phyloP scores from a whole-genome alignment of 2,888 invertebrate species.

The Vesta saturnalis region DNA sequence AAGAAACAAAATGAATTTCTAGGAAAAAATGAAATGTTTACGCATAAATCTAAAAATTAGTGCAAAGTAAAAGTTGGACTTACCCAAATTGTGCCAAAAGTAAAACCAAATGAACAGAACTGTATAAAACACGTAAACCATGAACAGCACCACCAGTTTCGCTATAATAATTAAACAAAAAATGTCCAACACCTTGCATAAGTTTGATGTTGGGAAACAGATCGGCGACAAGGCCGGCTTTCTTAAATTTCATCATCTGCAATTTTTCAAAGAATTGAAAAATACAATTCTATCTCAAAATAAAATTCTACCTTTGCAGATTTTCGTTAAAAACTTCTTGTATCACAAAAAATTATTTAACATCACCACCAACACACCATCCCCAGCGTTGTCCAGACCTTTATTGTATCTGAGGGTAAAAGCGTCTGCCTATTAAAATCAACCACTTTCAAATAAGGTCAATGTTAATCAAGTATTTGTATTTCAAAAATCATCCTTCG shows the following conservation, averaged over 20 bases:
- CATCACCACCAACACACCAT: neutral
- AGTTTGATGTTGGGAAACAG: constrained; percentile 84
- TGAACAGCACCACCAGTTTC: constrained; percentile 67
- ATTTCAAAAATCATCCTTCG: neutral
- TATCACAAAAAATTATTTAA: neutral
- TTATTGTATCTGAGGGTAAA: neutral
- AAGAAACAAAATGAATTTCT: too few relatives aligned
- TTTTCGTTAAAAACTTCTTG: neutral
- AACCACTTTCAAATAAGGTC: neutral
- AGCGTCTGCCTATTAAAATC: neutral
- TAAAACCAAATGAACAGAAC: constrained; percentile 69
- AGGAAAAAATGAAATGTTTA: too few relatives aligned
- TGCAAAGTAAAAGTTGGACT: constrained; percentile 34
- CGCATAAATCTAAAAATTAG: too few relatives aligned
- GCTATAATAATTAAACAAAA: constrained; percentile 79
- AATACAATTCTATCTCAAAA: too few relatives aligned
- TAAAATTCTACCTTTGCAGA: neutral
- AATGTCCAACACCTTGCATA: constrained; percentile 82
- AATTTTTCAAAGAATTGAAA: neutral
- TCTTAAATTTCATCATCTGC: constrained; percentile 65
- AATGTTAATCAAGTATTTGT: neutral
- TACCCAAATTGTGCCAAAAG: constrained; percentile 70
- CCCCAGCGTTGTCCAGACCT: neutral
- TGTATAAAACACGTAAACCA: constrained; percentile 68
- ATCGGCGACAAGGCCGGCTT: constrained; percentile 81